phyloP scores from a whole-genome alignment of 1,140 invertebrate species.

The Eriosoma lanigerum region DNA sequence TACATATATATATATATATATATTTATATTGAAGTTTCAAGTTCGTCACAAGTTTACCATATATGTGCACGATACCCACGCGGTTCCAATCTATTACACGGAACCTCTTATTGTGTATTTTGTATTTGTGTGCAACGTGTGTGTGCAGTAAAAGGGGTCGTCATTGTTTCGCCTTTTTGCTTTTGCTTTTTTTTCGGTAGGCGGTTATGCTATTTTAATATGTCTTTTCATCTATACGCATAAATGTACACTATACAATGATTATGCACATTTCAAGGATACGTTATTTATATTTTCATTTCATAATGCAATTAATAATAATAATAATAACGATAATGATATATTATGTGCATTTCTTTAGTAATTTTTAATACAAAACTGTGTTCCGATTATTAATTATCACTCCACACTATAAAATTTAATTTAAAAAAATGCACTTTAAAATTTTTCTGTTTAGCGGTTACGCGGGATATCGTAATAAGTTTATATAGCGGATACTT shows the following conservation, averaged over 20 bases:
- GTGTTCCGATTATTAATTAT: too few species aligned
- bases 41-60: constrained; percentile 49
- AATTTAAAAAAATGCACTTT: too few species aligned
- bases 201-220: constrained; percentile 25
- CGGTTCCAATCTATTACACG: constrained; percentile 32
- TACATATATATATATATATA: too few species aligned
- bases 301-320: too few species aligned
- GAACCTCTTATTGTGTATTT: constrained; percentile 41
- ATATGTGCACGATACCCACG: constrained; percentile 23
- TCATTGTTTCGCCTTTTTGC: constrained; percentile 44
- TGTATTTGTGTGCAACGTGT: neutral
- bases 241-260: neutral
- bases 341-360: neutral
- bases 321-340: constrained; percentile 11
- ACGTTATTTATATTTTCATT: constrained; percentile 13
- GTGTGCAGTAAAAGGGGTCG: constrained; percentile 8
- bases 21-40: constrained; percentile 41
- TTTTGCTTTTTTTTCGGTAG: constrained; percentile 43
- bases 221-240: constrained; percentile 18
- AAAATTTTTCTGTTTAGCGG: too few species aligned
- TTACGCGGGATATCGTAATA: too few species aligned
- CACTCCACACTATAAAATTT: too few species aligned
- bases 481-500: too few species aligned
- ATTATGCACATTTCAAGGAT: constrained; percentile 49
- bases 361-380: too few species aligned